Evolutionary conservation across 92 coral and sea anemone species (phyloP), one percentile per base, ranked within the genome.

Genomic region (Phenganax marumi): DNA sequence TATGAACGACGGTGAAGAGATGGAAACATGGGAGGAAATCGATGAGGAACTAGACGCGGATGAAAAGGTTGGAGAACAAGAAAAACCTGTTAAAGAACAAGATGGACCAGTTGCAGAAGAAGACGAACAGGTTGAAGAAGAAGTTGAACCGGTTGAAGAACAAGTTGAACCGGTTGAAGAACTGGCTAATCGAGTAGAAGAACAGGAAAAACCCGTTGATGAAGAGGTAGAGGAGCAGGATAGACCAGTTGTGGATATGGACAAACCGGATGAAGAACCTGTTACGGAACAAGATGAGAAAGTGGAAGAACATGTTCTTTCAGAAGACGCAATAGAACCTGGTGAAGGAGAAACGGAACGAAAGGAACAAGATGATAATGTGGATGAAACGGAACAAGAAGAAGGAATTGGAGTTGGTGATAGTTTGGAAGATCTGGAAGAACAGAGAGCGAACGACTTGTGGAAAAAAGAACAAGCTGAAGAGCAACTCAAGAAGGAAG

Each of bases 1-100:
- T 49, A 80, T 63, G 46, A 83, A 87, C 25, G 93, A 88, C 23
- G 87, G 68, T 12, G 97, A 88, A 57, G 81, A 77, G 77, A 85
- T 84, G 10, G 75, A 79, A 10, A 89, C 78, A 16, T 54, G 25
- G 48, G 69, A 49, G 10, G 65, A 55, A 33, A n/a, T 66, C 2
- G 72, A 25, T 10, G 72, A 66, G 17, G n/a, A 24, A 22, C 22
- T 51, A n/a, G 65, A 54, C 10, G 18, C 11, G 3, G 62, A 74
- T 22, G 79, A 52, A 53, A 22, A 12, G 13, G 62, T 56, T 17
- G 62, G 23, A 33, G 78, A 52, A 16, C 33, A 76, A 16, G 80
- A 75, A 13, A 50, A 25, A 56, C 24, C 50, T 0, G 43, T 12
- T 76, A 21, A 76, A 46, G 55, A 76, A n/a, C 70, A 60, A 10